Base-by-base conservation (phyloP, 2,113 vertebrate species). In the Bufo gargarizans region DNA sequence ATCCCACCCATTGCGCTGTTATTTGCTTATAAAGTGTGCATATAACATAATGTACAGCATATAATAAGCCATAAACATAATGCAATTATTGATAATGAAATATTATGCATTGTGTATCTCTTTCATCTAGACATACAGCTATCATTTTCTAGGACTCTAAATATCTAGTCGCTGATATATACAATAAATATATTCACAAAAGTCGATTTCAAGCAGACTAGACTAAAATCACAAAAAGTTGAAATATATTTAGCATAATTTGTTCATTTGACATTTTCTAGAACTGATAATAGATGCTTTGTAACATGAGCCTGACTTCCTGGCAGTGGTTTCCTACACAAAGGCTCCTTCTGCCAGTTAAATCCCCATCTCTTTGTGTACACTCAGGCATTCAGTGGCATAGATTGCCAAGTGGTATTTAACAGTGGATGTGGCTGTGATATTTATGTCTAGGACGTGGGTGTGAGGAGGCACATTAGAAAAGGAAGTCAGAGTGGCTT, bases 261-360 rank as follows among this genome's bases (percentile, higher is more conserved):
- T 82, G 86, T 88, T 71, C 86, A 61, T 88, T 82, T 88, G 86
- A 88, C 86, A 88, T 88, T 88, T 87, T 56, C 55, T 61, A 49
- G 55, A 4, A 78, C 71, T 67, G 22, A 89, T 89, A 89, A 84
- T 84, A 78, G 82, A 13, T n/a, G 43, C 72, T 84, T 89, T 89
- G 87, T 89, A 76, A 84, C 83, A 69, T 10, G 56, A 53, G 61
- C 45, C 55, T 77, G 49, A 84, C 63, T 84, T 89, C 87, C 87
- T 84, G 87, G 33, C 58, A 89, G 81, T 84, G 81, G 80, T 89
- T 89, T 84, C 47, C 77, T 77, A 65, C 71, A 84, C 86, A 88
- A 88, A 84, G 87, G 58, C 65, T 72, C 81, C n/a, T 88, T 89
- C 33, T 89, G 59, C 81, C 58, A 33, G 61, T 58, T 20, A 77